Percentiles rank a stretch among this genome's conserved stretches.
Evolutionary conservation across 2,113 vertebrate species (phyloP).

Genomic region (Acrocephalus kingi): DNA sequence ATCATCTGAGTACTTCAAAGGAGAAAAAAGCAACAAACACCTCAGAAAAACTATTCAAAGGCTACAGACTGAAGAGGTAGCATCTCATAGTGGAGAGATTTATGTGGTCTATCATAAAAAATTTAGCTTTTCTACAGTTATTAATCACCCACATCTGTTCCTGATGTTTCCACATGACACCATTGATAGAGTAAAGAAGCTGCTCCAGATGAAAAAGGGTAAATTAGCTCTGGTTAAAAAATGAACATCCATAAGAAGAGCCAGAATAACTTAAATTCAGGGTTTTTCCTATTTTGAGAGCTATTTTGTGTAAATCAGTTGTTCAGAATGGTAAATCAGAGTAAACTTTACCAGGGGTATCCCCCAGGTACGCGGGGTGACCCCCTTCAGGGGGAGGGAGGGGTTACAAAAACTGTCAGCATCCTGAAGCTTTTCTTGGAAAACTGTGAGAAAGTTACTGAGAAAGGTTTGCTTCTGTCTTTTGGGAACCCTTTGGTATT

Average conservation of each 20-base stretch:
- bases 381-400: not conserved
- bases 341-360: not conserved
- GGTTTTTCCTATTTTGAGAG: not conserved
- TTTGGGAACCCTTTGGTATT: not conserved
- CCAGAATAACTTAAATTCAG: not conserved
- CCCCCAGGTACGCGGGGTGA: not conserved
- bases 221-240: not conserved
- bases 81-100: not conserved
- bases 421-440: not conserved
- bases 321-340: not conserved
- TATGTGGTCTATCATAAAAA: not conserved
- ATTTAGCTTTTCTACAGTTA: constrained; percentile 1
- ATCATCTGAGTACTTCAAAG: not conserved
- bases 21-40: not conserved
- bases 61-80: not conserved
- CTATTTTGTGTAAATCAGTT: not conserved
- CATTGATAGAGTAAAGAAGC: not conserved
- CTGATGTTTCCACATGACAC: not conserved
- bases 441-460: not conserved
- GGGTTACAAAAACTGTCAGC: not conserved
- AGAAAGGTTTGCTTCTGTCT: not conserved
- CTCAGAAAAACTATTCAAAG: not conserved
- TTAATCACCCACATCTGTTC: not conserved
- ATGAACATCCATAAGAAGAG: not conserved
- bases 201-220: not conserved